Evolutionary conservation across 1,140 invertebrate species (phyloP).

Genomic region (Coptotermes formosanus): DNA sequence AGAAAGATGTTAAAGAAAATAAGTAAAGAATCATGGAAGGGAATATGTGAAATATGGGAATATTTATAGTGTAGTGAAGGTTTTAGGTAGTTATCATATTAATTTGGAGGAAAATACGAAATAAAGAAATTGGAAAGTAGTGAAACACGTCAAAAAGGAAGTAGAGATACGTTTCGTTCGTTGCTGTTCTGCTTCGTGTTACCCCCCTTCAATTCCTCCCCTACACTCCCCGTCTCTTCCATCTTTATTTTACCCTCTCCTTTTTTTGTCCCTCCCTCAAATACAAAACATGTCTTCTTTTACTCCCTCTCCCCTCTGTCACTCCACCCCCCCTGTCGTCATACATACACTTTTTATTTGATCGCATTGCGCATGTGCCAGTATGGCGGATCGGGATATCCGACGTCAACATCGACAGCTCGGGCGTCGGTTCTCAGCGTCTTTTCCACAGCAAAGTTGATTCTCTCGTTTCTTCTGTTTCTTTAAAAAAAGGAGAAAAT

Average conservation of each 20-base stretch:
- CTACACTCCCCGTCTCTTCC: background rate
- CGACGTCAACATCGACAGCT: conserved; percentile 11
- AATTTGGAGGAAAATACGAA: background rate
- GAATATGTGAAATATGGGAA: background rate
- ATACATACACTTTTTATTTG: background rate
- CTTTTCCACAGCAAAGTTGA: background rate
- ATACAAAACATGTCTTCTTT: conserved; percentile 6
- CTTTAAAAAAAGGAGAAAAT: background rate
- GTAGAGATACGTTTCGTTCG: background rate
- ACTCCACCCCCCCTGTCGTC: background rate
- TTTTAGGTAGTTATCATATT: background rate
- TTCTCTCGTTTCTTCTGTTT: conserved; percentile 12
- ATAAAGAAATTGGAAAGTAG: background rate
- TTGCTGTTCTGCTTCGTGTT: background rate
- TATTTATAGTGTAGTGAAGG: background rate
- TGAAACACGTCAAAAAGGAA: background rate
- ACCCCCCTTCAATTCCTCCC: background rate
- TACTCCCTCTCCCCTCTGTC: background rate
- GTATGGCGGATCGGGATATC: background rate
- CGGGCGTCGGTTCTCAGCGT: conserved; percentile 9
- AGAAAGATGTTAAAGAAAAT: background rate
- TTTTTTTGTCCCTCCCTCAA: conserved; percentile 21
- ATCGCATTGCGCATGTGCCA: background rate
- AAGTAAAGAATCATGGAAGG: background rate
- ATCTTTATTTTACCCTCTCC: conserved; percentile 26